These are phyloP conservation scores for Halyomorpha halys DNA, from an alignment of 1,140 invertebrate species.

Conservation along the genomic window DNA sequence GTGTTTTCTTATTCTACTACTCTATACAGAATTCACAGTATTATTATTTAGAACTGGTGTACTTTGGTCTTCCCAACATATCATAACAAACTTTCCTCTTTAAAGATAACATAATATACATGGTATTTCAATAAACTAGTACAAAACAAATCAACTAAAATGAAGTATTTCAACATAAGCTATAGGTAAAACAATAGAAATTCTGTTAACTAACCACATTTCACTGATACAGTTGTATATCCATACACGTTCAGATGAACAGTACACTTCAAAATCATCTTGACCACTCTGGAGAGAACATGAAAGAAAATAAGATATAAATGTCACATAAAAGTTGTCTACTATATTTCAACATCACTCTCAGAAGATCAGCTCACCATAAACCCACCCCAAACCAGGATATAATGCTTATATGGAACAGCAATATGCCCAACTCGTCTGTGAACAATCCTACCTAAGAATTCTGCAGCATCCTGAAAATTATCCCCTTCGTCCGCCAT, in stretches of 20 bases:
- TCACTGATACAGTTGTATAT: constrained; percentile 35
- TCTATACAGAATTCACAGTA: no score
- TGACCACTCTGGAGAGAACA: not conserved
- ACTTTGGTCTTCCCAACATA: not conserved
- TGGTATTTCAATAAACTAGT: no score
- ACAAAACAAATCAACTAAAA: no score
- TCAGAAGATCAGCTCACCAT: not conserved
- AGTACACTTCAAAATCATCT: constrained; percentile 21
- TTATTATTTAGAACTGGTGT: constrained; percentile 12
- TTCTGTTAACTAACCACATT: constrained; percentile 33
- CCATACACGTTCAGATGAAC: constrained; percentile 32
- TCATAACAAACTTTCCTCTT: no score
- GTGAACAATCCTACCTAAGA: not conserved
- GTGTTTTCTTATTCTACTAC: no score
- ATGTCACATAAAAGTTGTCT: not conserved
- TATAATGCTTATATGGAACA: constrained; percentile 14
- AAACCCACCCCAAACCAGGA: constrained; percentile 19
- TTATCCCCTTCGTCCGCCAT: no score
- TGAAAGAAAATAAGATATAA: not conserved
- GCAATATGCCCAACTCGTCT: constrained; percentile 19
- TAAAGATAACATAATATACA: no score
- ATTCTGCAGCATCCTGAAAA: no score
- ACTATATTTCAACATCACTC: not conserved
- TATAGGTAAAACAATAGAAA: no score
- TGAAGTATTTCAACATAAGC: no score